Evolutionary conservation across 2,797 vertebrate species (phyloP).

Genomic region (Toxotes lorentzi): DNA sequence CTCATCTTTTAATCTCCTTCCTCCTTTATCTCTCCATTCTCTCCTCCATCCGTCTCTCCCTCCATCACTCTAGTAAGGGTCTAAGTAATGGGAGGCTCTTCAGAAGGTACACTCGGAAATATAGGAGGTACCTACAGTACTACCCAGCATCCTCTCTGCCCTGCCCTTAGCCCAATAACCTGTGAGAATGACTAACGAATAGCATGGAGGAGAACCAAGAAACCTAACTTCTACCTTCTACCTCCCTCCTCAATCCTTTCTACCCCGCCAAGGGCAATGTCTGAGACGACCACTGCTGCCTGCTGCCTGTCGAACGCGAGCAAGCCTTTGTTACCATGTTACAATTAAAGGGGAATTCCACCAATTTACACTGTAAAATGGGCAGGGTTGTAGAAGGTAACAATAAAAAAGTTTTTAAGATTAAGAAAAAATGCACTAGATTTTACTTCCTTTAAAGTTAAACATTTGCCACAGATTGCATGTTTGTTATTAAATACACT

Average conservation of each 20-base stretch:
- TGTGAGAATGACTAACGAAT: constrained; percentile 91
- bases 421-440: background rate
- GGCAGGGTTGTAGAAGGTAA: background rate
- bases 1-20: constrained; percentile 61
- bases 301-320: constrained; percentile 70
- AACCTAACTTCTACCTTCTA: constrained; percentile 1
- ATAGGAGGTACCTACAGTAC: constrained; percentile 88
- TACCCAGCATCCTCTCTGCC: constrained; percentile 75
- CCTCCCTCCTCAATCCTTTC: constrained; percentile 11
- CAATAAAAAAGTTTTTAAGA: background rate
- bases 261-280: constrained; percentile 6
- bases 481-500: background rate
- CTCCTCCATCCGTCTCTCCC: constrained; percentile 83
- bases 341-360: constrained; percentile 65
- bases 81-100: constrained; percentile 97
- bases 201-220: constrained; percentile 80
- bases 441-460: background rate
- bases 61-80: constrained; percentile 91
- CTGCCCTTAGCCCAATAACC: constrained; percentile 58
- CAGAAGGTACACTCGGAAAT: constrained; percentile 94
- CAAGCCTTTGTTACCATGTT: background rate
- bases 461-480: background rate
- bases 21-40: constrained; percentile 69
- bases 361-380: background rate
- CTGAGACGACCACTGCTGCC: constrained; percentile 51